These are phyloP conservation scores for Nestor notabilis DNA, from an alignment of 2,113 vertebrate genomes.

Conservation along the genomic window DNA sequence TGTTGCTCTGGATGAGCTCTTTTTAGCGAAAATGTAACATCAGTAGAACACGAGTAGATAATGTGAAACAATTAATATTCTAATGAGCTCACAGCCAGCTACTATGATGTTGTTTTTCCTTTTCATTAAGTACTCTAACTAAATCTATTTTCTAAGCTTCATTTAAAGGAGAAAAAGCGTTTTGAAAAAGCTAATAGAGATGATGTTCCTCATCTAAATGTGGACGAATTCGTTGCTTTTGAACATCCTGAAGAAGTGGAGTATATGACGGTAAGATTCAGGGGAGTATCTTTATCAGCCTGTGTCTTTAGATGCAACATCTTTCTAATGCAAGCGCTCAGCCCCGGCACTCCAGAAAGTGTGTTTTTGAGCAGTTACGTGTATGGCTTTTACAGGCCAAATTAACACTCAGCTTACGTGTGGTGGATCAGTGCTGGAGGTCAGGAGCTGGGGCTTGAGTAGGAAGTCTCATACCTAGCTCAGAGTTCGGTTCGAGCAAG, in stretches of 20 bases:
- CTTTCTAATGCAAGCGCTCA: background rate
- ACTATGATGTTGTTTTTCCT: background rate
- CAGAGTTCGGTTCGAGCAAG: background rate
- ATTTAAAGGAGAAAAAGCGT: slow-evolving; percentile 90
- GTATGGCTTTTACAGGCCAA: background rate
- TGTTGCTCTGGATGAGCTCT: background rate
- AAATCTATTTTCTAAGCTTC: slow-evolving; percentile 81
- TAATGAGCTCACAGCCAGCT: background rate
- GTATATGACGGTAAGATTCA: slow-evolving; percentile 88
- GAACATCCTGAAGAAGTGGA: slow-evolving; percentile 94
- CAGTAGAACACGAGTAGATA: background rate
- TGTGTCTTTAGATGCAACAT: background rate
- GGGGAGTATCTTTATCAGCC: background rate
- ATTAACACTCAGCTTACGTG: background rate
- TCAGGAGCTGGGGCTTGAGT: background rate
- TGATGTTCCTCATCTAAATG: slow-evolving; percentile 76
- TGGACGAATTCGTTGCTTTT: slow-evolving; percentile 92
- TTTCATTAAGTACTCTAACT: slow-evolving; percentile 43
- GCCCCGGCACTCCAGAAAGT: background rate
- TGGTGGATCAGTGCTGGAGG: background rate
- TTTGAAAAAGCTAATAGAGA: slow-evolving; percentile 90
- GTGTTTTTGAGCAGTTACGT: background rate
- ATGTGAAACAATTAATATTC: background rate
- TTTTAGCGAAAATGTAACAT: background rate
- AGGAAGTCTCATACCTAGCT: background rate